Conservation (phyloP, 53 echinoderm and acorn worm genomes). For the Echinometra lucunter region DNA sequence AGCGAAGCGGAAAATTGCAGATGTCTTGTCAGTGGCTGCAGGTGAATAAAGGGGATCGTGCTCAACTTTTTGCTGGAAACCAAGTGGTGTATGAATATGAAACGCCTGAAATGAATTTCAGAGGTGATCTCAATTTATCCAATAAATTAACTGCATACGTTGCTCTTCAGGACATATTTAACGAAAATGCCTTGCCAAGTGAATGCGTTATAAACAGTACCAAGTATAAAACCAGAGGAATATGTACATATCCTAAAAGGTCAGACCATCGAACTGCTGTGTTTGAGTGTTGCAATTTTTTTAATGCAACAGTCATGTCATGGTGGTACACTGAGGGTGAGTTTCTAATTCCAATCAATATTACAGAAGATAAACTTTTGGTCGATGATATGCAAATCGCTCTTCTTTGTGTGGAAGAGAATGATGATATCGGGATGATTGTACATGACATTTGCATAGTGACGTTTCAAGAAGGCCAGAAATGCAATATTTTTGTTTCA, state of each 20-base stretch:
- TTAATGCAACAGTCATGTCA: too few relatives aligned
- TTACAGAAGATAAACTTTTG: background rate
- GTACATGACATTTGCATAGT: background rate
- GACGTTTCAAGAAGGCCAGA: background rate
- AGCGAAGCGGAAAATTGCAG: background rate
- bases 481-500: background rate
- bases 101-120: background rate
- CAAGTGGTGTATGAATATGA: background rate
- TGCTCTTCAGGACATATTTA: too few relatives aligned
- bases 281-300: too few relatives aligned
- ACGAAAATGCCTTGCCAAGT: too few relatives aligned
- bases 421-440: background rate
- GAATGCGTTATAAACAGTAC: too few relatives aligned
- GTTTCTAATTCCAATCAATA: background rate
- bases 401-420: background rate
- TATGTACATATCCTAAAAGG: too few relatives aligned
- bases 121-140: too few relatives aligned
- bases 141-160: too few relatives aligned
- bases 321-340: background rate
- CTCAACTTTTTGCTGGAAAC: background rate
- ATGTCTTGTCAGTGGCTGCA: slow-evolving; percentile 16
- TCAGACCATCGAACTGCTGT: too few relatives aligned
- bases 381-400: background rate
- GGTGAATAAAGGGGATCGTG: background rate
- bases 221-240: too few relatives aligned